Percentiles rank a stretch among this genome's conserved stretches.
These are phyloP conservation scores for Lymantria monacha DNA, from an alignment of 2,888 invertebrate species.

Conservation along the genomic window DNA sequence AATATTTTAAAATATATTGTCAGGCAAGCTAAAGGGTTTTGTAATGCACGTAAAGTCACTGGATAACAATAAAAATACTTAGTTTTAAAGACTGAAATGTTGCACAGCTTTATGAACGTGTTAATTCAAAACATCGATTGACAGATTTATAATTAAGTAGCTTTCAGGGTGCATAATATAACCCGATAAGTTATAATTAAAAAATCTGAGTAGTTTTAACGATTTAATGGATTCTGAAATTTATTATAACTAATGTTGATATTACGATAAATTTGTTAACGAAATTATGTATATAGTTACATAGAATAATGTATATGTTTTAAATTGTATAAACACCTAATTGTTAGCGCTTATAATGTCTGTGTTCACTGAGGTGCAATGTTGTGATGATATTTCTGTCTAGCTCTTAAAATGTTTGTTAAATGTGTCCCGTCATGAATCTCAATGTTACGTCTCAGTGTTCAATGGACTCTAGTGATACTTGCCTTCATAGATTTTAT, in stretches of 20 bases:
- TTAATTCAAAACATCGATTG: neutral
- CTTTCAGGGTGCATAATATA: no score
- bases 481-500: conserved; percentile 68
- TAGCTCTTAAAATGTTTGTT: conserved; percentile 1
- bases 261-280: conserved; percentile 58
- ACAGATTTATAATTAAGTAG: no score
- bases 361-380: conserved; percentile 26
- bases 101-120: neutral
- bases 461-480: conserved; percentile 50
- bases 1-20: conserved; percentile 29
- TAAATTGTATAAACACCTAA: conserved; percentile 34
- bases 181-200: conserved; percentile 1
- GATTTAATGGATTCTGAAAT: conserved; percentile 31
- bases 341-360: conserved; percentile 17
- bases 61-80: neutral
- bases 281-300: conserved; percentile 65
- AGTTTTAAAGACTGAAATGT: conserved; percentile 7
- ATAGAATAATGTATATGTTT: conserved; percentile 37
- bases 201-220: conserved; percentile 52
- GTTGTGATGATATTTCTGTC: conserved; percentile 11
- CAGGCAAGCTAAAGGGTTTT: conserved; percentile 25
- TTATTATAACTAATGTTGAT: conserved; percentile 53
- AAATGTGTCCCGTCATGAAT: conserved; percentile 8
- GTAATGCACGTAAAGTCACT: conserved; percentile 16
- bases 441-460: conserved; percentile 25